Evolutionary conservation across 2,797 vertebrate genomes (phyloP), one percentile per base, ranked within the genome.

Genomic region (Betta splendens): DNA sequence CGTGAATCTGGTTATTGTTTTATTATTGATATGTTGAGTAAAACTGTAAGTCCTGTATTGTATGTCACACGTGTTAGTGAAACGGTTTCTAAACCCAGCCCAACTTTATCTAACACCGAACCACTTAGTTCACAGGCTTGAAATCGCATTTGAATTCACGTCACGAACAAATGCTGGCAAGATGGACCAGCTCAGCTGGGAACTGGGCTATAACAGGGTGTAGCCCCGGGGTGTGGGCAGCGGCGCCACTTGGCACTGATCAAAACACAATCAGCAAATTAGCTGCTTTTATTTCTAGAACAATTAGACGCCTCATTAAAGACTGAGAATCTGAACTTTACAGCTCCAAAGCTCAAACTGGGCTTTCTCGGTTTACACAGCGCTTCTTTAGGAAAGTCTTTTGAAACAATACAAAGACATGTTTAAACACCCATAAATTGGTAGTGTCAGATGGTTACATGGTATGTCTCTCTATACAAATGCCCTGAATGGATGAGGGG

Each of bases 251-350:
- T 7, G 0, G 29, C 26, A 56, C 42, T 57, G 69, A 85, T 67
- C 76, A 80, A 61, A 42, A 71, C 63, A 48, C 64, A 75, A 74
- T 69, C 46, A 75, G 46, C 44, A 64, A 55, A 75, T 62, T 48
- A 60, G 52, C 57, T 57, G 64, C 28, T 58, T 83, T 83, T 72
- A 69, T 54, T 70, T 65, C 58, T 25, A 11, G 36, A 39, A 40
- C 45, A 54, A 81, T 80, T 75, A 81, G 43, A 66, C 43, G 59
- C 28, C 20, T 46, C 57, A 77, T 83, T 40, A 50, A 65, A 63
- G 63, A 65, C 22, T 49, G 17, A 32, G 26, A 15, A 50, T 47
- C 33, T 54, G 20, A 50, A 21, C 36, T 29, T 15, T n/a, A 26
- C 12, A 2, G 31, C 21, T 42, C 35, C 18, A 46, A 32, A 11